Percentiles rank a stretch among this genome's conserved stretches.
These are phyloP conservation scores for Nomada hirtipes DNA, from an alignment of 2,888 invertebrate species.

Conservation along the genomic window DNA sequence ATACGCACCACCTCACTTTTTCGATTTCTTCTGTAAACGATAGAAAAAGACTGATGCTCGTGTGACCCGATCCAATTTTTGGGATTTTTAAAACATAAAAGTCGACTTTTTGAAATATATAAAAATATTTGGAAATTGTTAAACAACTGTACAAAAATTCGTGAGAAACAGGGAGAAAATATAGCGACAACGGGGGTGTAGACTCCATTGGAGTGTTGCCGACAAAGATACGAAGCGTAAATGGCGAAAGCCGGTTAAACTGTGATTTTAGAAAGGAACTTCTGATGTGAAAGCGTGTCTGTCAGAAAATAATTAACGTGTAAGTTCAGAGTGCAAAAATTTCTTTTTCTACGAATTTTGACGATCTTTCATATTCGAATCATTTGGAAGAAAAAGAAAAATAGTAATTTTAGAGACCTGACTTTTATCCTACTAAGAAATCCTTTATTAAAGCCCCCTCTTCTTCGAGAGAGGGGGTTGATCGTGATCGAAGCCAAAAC, in stretches of 20 bases:
- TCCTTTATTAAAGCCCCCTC: conserved; percentile 27
- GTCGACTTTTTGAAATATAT: conserved; percentile 8
- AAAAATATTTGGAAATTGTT: conserved; percentile 6
- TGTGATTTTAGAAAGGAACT: conserved; percentile 52
- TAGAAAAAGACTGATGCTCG: conserved; percentile 63
- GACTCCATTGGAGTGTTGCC: background rate
- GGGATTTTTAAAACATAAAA: conserved; percentile 19
- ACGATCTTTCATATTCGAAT: conserved; percentile 23
- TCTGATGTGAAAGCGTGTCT: conserved; percentile 28
- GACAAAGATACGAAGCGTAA: background rate
- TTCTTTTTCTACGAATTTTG: conserved; percentile 34
- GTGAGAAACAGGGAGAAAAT: background rate
- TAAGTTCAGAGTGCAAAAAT: conserved; percentile 8
- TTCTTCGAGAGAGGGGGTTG: conserved; percentile 21
- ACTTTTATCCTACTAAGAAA: conserved; percentile 7
- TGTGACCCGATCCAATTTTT: conserved; percentile 55
- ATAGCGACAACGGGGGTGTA: no score
- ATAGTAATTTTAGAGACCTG: conserved; percentile 42
- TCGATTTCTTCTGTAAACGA: conserved; percentile 55
- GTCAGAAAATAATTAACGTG: conserved; percentile 22
- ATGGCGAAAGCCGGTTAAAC: conserved; percentile 42
- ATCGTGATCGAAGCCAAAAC: background rate
- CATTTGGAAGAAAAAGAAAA: conserved; percentile 2
- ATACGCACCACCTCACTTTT: conserved; percentile 22
- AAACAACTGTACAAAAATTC: conserved; percentile 5